Percentiles rank a stretch among this genome's conserved stretches.
Evolutionary conservation across 2,888 invertebrate genomes (phyloP).

Genomic region (Philaethria dido): DNA sequence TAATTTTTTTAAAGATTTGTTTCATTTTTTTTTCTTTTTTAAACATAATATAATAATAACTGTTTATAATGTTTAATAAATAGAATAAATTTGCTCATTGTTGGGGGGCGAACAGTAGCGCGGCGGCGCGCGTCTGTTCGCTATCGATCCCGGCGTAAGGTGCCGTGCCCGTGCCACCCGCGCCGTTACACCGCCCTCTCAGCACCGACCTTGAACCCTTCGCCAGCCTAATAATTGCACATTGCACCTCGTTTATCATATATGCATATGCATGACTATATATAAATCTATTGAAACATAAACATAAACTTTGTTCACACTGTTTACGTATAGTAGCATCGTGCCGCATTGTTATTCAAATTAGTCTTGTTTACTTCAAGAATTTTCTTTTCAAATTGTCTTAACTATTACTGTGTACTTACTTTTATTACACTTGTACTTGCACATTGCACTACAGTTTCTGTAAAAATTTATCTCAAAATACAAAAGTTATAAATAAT

Average conservation of each 20-base stretch:
- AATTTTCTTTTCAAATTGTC: background rate
- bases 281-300: background rate
- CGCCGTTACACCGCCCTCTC: conserved; percentile 50
- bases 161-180: conserved; percentile 63
- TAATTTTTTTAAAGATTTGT: too few relatives aligned
- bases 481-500: too few relatives aligned
- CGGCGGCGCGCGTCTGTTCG: conserved; percentile 72
- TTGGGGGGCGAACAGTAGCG: conserved; percentile 47
- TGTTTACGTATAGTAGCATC: background rate
- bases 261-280: conserved; percentile 8
- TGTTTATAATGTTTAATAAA: too few relatives aligned
- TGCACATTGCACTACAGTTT: too few relatives aligned
- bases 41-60: too few relatives aligned
- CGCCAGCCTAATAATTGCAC: conserved; percentile 62
- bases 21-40: too few relatives aligned
- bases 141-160: conserved; percentile 74
- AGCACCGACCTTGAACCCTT: conserved; percentile 74
- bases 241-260: conserved; percentile 35
- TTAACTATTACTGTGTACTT: too few relatives aligned
- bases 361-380: background rate
- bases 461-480: too few relatives aligned
- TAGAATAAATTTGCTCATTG: too few relatives aligned
- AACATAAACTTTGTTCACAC: background rate
- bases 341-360: conserved; percentile 10
- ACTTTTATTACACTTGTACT: background rate